Evolutionary conservation across 92 coral and sea anemone genomes (phyloP).

Genomic region (Pocillopora grandis): DNA sequence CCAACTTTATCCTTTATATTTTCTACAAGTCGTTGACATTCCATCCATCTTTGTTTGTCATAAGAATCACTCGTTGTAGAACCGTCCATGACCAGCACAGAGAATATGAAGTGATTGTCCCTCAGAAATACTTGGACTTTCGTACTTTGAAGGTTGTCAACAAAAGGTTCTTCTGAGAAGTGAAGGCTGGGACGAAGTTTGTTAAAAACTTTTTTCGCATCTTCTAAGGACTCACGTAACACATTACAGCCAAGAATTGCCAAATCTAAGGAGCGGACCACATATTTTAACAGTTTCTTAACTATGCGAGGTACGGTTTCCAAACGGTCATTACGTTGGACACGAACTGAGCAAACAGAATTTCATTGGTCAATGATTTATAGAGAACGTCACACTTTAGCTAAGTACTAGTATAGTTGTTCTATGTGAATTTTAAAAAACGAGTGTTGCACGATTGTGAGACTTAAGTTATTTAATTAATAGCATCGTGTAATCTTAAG

Average conservation of each 20-base stretch:
- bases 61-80: neutral
- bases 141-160: neutral
- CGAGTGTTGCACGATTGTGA: too few species aligned
- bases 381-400: too few species aligned
- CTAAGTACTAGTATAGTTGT: too few species aligned
- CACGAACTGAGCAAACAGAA: too few species aligned
- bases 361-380: too few species aligned
- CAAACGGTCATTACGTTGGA: too few species aligned
- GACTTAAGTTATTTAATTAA: too few species aligned
- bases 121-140: neutral
- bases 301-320: neutral
- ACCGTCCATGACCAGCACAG: slow-evolving; percentile 23
- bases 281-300: too few species aligned
- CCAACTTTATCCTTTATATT: slow-evolving; percentile 2
- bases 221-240: neutral
- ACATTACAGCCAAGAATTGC: slow-evolving; percentile 12
- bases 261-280: neutral
- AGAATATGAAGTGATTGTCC: neutral
- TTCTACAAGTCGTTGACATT: neutral
- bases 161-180: neutral
- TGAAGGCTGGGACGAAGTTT: neutral
- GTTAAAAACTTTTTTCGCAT: neutral
- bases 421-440: too few species aligned
- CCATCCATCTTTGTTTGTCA: neutral
- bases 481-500: too few species aligned